Base-by-base conservation (phyloP, 2,113 vertebrate genomes). In the Cololabis saira region DNA sequence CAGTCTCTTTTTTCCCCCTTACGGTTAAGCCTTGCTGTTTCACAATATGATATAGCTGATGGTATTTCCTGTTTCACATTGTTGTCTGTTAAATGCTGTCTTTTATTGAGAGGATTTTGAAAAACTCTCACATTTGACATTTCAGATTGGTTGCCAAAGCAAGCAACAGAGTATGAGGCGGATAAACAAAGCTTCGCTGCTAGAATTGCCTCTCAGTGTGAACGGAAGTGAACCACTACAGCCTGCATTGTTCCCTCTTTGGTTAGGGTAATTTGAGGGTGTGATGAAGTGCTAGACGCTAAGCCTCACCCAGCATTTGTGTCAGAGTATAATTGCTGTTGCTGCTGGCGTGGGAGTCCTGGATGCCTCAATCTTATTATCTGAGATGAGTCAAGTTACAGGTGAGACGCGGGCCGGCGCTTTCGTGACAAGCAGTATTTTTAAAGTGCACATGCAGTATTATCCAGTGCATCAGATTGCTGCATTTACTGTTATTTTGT, bases 331-430 rank as follows among this genome's bases (percentile, higher is more conserved):
- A 81, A 91, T 89, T 84, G 61, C 76, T 66, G 74, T 80, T 56
- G 79, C 78, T 68, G 76, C 77, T 63, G 67, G 80, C 55, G 60
- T 66, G 78, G 78, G 74, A 78, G 67, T 79, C 74, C 63, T 61
- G 56, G 59, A 44, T 60, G 56, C 76, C 72, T 79, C 56, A 47
- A 61, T 66, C 69, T 63, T 81, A 70, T 80, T 66, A 81, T 86
- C 74, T 81, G 61, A 82, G 51, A 76, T 82, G 85, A 86, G 57
- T 90, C 80, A 80, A 71, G 71, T 76, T 77, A 52, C 82, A 84
- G 80, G 83, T 88, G 71, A 71, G 62, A 83, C 66, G 71, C 15
- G 17, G 49, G 63, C 44, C 44, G 71, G 75, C 64, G 60, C 73
- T 55, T 78, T 54, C 50, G 53, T 27, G 27, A 40, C 43, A 74